Evolutionary conservation across 2,113 vertebrate species (phyloP).

Genomic region (Ammodytes dubius): DNA sequence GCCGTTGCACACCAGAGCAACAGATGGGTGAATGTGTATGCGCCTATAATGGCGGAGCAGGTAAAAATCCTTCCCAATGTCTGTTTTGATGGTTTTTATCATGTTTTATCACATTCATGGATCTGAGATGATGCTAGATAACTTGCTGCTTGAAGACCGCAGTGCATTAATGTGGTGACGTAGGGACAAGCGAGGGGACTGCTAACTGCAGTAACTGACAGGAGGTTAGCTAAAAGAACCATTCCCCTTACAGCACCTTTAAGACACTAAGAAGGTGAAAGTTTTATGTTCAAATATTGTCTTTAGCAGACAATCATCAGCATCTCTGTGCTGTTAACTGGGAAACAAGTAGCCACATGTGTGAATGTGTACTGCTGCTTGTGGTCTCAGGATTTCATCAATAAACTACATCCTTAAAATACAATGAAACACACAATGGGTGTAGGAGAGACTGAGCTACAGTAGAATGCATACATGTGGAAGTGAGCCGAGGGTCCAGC

Average conservation of each 20-base stretch:
- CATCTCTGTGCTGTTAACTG: background rate
- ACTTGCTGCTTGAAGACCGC: no score
- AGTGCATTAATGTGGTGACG: no score
- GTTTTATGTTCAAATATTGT: background rate
- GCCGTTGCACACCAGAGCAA: no score
- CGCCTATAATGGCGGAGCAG: no score
- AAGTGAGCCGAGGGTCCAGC: background rate
- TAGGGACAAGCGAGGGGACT: no score
- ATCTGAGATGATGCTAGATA: no score
- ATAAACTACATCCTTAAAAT: background rate
- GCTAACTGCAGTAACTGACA: no score
- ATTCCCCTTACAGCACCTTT: background rate
- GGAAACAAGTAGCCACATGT: background rate
- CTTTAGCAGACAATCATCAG: background rate
- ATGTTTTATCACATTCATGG: no score
- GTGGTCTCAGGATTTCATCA: background rate
- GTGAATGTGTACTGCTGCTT: background rate
- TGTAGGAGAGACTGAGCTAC: background rate
- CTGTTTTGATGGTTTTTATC: no score
- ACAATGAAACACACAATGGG: background rate
- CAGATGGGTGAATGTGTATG: no score
- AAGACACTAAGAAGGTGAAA: slow-evolving; percentile 1
- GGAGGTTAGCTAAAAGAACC: no score
- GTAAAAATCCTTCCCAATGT: no score
- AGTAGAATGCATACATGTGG: background rate